phyloP scores from a whole-genome alignment of 2,797 vertebrate species.

The Crax fasciolata region DNA sequence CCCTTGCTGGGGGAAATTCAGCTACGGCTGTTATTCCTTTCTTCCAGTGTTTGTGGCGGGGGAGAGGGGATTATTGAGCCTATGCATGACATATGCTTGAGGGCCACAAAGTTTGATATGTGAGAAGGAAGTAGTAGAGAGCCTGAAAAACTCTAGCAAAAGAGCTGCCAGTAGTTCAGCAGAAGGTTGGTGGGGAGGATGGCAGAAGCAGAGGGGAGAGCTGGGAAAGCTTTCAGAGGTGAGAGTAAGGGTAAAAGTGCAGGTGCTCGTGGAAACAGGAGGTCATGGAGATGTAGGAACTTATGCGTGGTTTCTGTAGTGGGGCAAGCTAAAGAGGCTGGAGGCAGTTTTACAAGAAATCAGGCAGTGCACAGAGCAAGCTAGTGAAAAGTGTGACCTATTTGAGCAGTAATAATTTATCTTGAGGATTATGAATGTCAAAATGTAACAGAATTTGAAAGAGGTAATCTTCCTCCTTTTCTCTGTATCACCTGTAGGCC shows the following conservation, averaged over 20 bases:
- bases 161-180: background rate
- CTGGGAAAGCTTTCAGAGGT: background rate
- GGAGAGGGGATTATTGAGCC: background rate
- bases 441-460: background rate
- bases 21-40: accelerated
- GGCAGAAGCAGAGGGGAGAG: background rate
- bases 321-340: background rate
- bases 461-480: background rate
- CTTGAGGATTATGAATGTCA: background rate
- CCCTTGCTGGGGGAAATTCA: background rate
- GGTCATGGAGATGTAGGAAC: background rate
- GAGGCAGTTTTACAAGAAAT: background rate
- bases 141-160: background rate
- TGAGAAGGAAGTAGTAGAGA: background rate
- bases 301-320: background rate
- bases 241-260: background rate
- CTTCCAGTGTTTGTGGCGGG: accelerated
- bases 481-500: background rate
- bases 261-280: background rate
- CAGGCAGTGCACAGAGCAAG: background rate
- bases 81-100: accelerated
- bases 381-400: background rate
- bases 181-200: background rate
- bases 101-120: background rate
- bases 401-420: background rate